Percentiles rank a stretch among this genome's conserved stretches.
Conservation (phyloP, 1,140 invertebrate species). For the Drosophila pallidifrons region DNA sequence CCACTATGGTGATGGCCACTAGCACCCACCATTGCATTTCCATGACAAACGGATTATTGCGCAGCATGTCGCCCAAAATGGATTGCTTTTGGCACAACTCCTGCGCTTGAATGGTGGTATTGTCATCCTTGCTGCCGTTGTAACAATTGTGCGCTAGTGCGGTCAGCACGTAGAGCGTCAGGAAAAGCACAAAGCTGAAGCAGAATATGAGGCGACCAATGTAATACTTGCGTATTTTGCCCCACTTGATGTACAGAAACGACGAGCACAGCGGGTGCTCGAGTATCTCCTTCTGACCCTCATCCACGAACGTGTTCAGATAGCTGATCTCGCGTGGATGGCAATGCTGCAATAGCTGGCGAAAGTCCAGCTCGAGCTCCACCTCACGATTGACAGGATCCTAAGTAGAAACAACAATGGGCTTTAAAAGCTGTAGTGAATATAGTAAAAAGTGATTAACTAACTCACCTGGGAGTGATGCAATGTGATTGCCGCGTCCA, state of each 20-base stretch:
- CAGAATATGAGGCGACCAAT: conserved; percentile 92
- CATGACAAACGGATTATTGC: conserved; percentile 90
- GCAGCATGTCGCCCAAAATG: conserved; percentile 89
- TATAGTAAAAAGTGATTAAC: too few species aligned
- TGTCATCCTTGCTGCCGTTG: conserved; percentile 90
- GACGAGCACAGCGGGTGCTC: conserved; percentile 93
- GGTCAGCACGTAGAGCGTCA: conserved; percentile 91
- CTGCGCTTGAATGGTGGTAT: conserved; percentile 89
- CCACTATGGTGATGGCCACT: conserved; percentile 90
- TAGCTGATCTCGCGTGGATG: conserved; percentile 92
- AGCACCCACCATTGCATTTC: conserved; percentile 92
- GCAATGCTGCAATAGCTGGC: conserved; percentile 91
- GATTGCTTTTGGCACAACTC: conserved; percentile 91
- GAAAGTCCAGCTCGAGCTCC: conserved; percentile 92
- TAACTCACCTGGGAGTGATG: conserved; percentile 87
- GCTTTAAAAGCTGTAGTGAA: background rate
- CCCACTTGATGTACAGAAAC: conserved; percentile 94
- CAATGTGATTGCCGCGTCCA: conserved; percentile 91
- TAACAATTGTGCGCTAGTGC: conserved; percentile 92
- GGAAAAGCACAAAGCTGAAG: conserved; percentile 91
- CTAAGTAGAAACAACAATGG: conserved; percentile 63
- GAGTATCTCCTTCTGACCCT: conserved; percentile 93
- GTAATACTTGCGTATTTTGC: conserved; percentile 95
- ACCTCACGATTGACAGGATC: conserved; percentile 91
- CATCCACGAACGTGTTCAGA: conserved; percentile 92